Evolutionary conservation across 2,797 vertebrate species (phyloP).

Genomic region (Atherinosoma microstoma): DNA sequence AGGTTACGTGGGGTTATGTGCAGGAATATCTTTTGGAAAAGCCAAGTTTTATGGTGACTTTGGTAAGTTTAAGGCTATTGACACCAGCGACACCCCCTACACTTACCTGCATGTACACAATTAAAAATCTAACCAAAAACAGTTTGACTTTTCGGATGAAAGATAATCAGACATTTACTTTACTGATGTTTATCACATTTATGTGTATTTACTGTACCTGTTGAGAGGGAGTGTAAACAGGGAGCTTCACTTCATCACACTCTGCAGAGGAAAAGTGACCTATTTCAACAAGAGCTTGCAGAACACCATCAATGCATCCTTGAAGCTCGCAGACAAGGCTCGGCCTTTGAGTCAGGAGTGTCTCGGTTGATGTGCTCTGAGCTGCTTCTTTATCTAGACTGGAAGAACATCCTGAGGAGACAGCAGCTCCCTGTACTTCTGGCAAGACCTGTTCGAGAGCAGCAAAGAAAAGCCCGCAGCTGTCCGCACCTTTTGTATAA

Average conservation of each 20-base stretch:
- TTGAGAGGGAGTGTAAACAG: conserved; percentile 85
- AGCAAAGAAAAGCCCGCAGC: conserved; percentile 75
- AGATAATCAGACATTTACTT: background rate
- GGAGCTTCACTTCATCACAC: conserved; percentile 82
- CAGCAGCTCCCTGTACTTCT: conserved; percentile 52
- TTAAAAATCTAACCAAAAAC: background rate
- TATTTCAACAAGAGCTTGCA: conserved; percentile 70
- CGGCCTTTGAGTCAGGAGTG: conserved; percentile 80
- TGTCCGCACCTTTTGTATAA: conserved; percentile 80
- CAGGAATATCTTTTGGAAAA: background rate
- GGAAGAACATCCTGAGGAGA: conserved; percentile 39
- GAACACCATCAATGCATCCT: conserved; percentile 71
- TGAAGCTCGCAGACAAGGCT: conserved; percentile 79
- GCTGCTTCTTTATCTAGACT: conserved; percentile 18
- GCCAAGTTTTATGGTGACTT: background rate
- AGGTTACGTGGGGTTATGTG: background rate
- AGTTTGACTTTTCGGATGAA: background rate
- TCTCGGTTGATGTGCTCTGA: conserved; percentile 45
- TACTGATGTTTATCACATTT: background rate
- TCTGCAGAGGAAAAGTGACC: conserved; percentile 82
- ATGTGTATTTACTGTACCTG: conserved; percentile 77
- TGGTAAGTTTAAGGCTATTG: background rate
- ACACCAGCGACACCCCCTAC: background rate
- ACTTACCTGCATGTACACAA: background rate
- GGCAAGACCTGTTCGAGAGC: conserved; percentile 78